Percentiles rank a stretch among this genome's conserved stretches.
phyloP scores from a whole-genome alignment of 2,888 invertebrate genomes.

The Pyrrhia umbra region DNA sequence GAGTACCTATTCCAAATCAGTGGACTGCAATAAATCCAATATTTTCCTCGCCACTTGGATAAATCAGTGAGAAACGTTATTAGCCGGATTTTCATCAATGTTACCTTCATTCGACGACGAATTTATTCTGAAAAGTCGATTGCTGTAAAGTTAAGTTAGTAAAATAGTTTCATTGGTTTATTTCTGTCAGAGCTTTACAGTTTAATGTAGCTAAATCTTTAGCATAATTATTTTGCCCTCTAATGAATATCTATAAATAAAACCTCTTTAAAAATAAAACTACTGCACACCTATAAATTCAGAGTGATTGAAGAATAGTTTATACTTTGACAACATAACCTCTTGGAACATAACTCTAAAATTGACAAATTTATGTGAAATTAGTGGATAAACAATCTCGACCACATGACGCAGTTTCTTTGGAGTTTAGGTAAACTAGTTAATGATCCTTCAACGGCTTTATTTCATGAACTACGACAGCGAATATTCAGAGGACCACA shows the following conservation, averaged over 20 bases:
- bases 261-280: not conserved
- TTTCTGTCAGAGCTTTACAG: too few species aligned
- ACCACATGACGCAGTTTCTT: conserved; percentile 73
- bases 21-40: conserved; percentile 49
- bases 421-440: conserved; percentile 78
- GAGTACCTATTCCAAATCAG: conserved; percentile 47
- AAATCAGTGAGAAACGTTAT: conserved; percentile 28
- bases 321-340: conserved; percentile 6
- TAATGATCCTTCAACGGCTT: conserved; percentile 76
- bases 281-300: not conserved
- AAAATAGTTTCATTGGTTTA: not conserved
- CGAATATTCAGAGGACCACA: conserved; percentile 59
- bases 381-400: not conserved
- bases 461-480: conserved; percentile 70
- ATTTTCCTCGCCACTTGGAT: conserved; percentile 36
- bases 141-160: not conserved
- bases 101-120: conserved; percentile 6
- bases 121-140: conserved; percentile 3
- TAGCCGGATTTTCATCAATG: conserved; percentile 14
- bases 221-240: too few species aligned
- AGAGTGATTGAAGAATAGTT: not conserved
- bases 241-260: too few species aligned
- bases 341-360: not conserved
- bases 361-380: conserved; percentile 25
- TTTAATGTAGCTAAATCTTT: too few species aligned